Conservation (phyloP, 2,113 vertebrate species). For the Lophius piscatorius region DNA sequence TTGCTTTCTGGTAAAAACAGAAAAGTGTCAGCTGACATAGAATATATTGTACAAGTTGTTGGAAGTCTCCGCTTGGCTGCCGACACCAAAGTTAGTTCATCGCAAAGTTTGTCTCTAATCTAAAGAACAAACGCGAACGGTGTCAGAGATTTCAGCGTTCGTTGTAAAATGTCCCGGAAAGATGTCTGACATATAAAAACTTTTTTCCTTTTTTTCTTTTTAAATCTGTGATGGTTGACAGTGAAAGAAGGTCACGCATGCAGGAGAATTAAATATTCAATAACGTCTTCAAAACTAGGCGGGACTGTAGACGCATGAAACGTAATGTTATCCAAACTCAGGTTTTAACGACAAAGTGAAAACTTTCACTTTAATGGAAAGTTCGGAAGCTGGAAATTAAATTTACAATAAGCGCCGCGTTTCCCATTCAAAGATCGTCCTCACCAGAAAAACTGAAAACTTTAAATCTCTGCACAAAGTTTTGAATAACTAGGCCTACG, state of each 20-base stretch:
- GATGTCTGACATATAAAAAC: neutral
- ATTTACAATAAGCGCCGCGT: no score
- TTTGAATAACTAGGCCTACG: no score
- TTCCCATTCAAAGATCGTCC: no score
- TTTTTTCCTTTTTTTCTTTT: no score
- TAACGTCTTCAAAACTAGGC: neutral
- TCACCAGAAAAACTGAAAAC: no score
- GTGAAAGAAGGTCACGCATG: neutral
- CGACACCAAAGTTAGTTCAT: conserved; percentile 25
- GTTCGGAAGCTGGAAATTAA: no score
- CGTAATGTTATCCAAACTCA: neutral
- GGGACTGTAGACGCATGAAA: no score
- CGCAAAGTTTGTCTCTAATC: conserved; percentile 16
- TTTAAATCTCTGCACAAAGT: no score
- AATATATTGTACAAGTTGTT: conserved; percentile 10
- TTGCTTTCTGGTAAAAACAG: conserved; percentile 1
- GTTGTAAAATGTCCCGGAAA: conserved; percentile 15
- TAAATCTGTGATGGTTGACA: conserved; percentile 3
- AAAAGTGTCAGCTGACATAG: conserved; percentile 1
- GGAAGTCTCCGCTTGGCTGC: neutral
- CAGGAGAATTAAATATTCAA: conserved; percentile 4
- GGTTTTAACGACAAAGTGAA: neutral
- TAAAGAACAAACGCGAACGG: neutral
- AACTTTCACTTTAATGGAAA: no score
- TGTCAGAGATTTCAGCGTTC: neutral